Percentiles rank a stretch among this genome's conserved stretches.
Evolutionary conservation across 2,113 vertebrate species (phyloP).

Genomic region (Caracal caracal): DNA sequence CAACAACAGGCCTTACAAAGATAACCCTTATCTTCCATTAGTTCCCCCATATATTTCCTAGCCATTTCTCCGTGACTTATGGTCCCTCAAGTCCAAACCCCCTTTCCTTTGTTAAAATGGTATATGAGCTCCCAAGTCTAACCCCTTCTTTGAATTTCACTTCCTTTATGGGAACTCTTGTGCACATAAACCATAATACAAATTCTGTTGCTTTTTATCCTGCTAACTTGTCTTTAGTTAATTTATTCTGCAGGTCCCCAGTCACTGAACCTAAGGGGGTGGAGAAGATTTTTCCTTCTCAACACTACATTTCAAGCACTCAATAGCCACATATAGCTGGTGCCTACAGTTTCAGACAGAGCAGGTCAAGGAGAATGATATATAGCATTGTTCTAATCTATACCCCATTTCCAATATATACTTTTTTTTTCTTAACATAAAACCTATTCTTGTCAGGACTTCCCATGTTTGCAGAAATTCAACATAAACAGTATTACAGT

Average conservation of each 20-base stretch:
- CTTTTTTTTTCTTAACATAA: not conserved
- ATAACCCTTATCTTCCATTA: not conserved
- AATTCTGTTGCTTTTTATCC: not conserved
- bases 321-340: not conserved
- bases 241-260: not conserved
- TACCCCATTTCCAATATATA: not conserved
- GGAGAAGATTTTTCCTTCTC: not conserved
- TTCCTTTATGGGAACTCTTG: constrained; percentile 4
- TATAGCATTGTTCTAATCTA: not conserved
- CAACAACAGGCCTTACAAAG: not conserved
- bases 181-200: not conserved
- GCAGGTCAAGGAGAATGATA: not conserved
- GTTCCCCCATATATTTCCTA: not conserved
- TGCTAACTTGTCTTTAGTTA: not conserved
- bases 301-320: not conserved
- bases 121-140: not conserved
- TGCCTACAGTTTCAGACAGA: not conserved
- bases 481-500: not conserved
- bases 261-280: not conserved
- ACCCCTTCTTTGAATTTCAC: not conserved
- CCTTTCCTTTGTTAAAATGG: constrained; percentile 49
- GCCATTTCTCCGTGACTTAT: not conserved
- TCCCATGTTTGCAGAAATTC: not conserved
- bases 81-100: not conserved
- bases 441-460: not conserved